A percentile compares a stretch with the other conserved stretches of the same genome.
phyloP scores from a whole-genome alignment of 1,140 invertebrate genomes.

The Rhopalosiphum padi region DNA sequence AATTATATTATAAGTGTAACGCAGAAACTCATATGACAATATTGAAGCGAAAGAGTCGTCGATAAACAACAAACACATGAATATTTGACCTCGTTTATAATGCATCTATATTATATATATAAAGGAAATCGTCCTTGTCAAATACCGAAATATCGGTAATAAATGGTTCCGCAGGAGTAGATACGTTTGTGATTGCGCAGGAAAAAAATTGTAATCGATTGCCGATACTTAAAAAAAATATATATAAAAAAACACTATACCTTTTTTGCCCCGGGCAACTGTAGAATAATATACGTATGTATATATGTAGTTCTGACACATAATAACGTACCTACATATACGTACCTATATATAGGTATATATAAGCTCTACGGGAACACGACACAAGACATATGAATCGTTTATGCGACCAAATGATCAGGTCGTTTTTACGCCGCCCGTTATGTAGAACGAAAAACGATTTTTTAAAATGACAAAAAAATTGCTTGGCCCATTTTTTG shows the following conservation, averaged over 20 bases:
- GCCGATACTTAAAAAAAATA: not conserved
- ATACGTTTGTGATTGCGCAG: not conserved
- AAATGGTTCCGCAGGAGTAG: not conserved
- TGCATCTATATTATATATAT: not conserved
- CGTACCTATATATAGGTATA: not conserved
- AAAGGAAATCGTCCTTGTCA: not conserved
- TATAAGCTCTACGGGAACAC: not conserved
- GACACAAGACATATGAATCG: constrained; percentile 1
- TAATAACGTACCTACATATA: not conserved
- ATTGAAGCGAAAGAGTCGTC: not conserved
- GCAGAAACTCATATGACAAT: no score
- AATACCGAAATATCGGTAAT: not conserved
- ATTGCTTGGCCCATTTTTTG: not conserved
- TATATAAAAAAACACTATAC: not conserved
- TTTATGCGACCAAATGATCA: constrained; percentile 24
- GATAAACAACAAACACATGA: not conserved
- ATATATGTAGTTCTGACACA: not conserved
- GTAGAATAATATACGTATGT: not conserved
- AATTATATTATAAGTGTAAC: not conserved
- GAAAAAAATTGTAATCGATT: not conserved
- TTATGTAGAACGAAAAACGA: constrained; percentile 20
- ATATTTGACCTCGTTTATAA: not conserved
- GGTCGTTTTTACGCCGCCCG: constrained; percentile 19
- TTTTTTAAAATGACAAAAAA: constrained; percentile 43
- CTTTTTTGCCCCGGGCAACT: not conserved